Evolutionary conservation across 2,888 invertebrate genomes (phyloP).

Genomic region (Camponotus fellah): DNA sequence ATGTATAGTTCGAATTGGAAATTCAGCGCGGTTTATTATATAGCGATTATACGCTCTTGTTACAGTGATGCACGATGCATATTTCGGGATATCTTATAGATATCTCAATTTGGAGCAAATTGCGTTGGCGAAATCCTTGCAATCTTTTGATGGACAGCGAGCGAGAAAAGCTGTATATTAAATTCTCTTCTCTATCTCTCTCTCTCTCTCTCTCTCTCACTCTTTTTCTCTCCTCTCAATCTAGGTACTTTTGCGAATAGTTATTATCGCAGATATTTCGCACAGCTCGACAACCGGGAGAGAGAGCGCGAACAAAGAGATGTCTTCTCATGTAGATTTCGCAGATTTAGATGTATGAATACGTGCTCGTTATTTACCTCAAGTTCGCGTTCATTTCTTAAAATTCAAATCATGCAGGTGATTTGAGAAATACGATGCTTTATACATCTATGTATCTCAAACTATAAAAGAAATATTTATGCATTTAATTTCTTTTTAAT

Average conservation of each 20-base stretch:
- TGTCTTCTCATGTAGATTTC: constrained; percentile 33
- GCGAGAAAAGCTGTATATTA: constrained; percentile 32
- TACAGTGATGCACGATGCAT: background rate
- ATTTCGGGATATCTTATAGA: constrained; percentile 17
- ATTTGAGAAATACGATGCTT: background rate
- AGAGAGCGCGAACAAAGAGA: constrained; percentile 39
- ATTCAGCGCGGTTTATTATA: constrained; percentile 14
- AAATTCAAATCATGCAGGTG: background rate
- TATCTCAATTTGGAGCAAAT: background rate
- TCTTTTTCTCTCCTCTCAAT: background rate
- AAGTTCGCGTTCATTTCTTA: constrained; percentile 21
- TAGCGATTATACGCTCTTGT: constrained; percentile 10
- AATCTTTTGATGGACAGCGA: constrained; percentile 13
- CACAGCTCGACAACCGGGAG: constrained; percentile 11
- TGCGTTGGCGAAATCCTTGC: constrained; percentile 25
- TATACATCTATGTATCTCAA: no score
- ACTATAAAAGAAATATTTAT: no score
- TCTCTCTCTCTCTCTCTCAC: background rate
- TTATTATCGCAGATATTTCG: constrained; percentile 42
- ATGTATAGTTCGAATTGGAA: background rate
- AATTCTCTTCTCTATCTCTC: background rate
- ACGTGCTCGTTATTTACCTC: constrained; percentile 32
- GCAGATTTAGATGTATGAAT: constrained; percentile 32
- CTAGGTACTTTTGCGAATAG: constrained; percentile 5
- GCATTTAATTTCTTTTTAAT: background rate